Evolutionary conservation across 2,888 invertebrate species (phyloP), one percentile per base, ranked within the genome.

Genomic region (Perizoma flavofasciatum): DNA sequence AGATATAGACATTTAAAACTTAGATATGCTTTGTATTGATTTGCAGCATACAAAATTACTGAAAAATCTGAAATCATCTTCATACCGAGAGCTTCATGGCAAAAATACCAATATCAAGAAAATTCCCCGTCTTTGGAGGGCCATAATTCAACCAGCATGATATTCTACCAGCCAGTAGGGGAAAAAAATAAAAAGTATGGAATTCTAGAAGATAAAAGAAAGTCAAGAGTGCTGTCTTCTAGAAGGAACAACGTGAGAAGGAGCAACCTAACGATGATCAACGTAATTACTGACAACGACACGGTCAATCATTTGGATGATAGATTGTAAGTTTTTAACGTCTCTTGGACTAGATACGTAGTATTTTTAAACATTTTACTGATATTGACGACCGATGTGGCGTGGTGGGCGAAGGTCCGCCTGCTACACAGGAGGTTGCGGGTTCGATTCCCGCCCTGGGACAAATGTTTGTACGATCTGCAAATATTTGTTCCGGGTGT

Each of bases 201-300:
- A 0, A 39, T 69, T 9, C 67, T 84, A 46, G 79, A 82, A 73
- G 86, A 89, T 55, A 80, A 76, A 40, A 84, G 86, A 64, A 62
- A 58, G 9, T 74, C 76, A 0, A 83, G 74, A 52, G 77, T 82
- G 0, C 9, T 88, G 22, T 82, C 82, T 33, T 56, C 71, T 0
- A 81, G 85, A 68, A 79, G 91, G 52, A 72, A 66, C 7, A 66
- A 90, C 60, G 63, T 91, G n/a, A 79, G 75, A 49, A 65, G 74
- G 54, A 83, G 83, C 60, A 71, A 72, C 0, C 68, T 90, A 0
- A 88, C 86, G 0, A 83, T 90, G 81, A 81, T 74, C 0, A 88
- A 84, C 60, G 89, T 90, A 0, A 81, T 90, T 4, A 85, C 84
- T 0, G 91, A 91, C 37, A 89, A 90, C 56, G 85, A 87, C 0